These are phyloP conservation scores for Hypocryptadius cinnamomeus DNA, from an alignment of 2,113 vertebrate species.

Conservation along the genomic window DNA sequence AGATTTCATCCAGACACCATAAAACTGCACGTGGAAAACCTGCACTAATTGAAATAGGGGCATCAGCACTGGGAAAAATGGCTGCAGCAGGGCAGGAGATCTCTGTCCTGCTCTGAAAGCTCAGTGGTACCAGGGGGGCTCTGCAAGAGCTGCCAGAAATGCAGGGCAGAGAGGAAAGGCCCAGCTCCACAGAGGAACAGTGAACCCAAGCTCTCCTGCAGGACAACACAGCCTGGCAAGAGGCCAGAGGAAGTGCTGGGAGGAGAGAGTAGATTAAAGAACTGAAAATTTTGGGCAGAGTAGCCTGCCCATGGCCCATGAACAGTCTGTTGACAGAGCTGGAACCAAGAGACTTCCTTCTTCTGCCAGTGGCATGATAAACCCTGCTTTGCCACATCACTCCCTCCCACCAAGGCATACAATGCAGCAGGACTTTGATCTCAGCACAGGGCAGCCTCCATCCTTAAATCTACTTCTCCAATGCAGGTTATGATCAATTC, in stretches of 20 bases:
- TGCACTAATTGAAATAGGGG: background rate
- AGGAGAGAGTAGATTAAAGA: background rate
- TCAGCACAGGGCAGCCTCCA: background rate
- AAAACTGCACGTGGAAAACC: background rate
- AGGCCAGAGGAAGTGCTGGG: background rate
- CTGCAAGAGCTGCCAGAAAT: background rate
- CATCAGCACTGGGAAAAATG: background rate
- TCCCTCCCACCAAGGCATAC: background rate
- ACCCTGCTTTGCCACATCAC: background rate
- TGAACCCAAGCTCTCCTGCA: background rate
- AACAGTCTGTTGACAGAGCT: background rate
- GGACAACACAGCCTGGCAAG: background rate
- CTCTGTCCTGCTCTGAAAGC: background rate
- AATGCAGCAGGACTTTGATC: background rate
- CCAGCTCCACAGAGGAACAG: background rate
- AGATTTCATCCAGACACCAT: background rate
- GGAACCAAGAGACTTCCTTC: background rate
- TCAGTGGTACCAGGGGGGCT: background rate
- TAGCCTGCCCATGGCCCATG: background rate
- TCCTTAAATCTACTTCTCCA: background rate
- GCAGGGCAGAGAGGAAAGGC: background rate
- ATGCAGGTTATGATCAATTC: background rate
- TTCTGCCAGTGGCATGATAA: background rate
- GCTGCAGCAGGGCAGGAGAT: background rate
- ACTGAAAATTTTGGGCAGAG: background rate